These are phyloP conservation scores for Torymus texanus DNA, from an alignment of 2,888 invertebrate genomes.

Conservation along the genomic window DNA sequence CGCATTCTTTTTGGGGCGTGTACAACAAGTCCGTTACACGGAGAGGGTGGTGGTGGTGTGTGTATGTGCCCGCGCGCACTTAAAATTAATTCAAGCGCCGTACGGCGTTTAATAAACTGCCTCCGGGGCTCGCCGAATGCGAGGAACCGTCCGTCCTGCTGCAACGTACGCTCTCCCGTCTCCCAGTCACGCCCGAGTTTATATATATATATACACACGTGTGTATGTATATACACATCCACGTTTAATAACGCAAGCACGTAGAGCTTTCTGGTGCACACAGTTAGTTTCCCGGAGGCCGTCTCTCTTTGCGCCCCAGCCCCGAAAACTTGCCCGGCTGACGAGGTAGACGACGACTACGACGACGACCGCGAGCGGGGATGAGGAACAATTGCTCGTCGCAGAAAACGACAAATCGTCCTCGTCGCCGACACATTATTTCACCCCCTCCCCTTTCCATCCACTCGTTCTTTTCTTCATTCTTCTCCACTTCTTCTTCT, in stretches of 20 bases:
- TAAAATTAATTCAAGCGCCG: constrained; percentile 56
- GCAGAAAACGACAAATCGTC: constrained; percentile 47
- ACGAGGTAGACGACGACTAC: constrained; percentile 19
- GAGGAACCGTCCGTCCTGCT: constrained; percentile 54
- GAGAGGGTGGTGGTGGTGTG: neutral
- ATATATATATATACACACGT: constrained; percentile 10
- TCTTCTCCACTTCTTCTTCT: neutral
- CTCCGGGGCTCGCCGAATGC: constrained; percentile 45
- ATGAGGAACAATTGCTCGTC: constrained; percentile 47
- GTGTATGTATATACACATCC: constrained; percentile 22
- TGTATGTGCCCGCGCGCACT: neutral
- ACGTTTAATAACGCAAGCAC: constrained; percentile 67
- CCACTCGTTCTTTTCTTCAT: neutral
- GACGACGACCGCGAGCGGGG: constrained; percentile 2
- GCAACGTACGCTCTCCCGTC: constrained; percentile 24
- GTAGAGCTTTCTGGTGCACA: constrained; percentile 64
- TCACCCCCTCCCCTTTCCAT: neutral
- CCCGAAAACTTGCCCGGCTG: constrained; percentile 49
- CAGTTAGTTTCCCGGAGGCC: constrained; percentile 64
- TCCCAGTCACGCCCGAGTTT: constrained; percentile 36
- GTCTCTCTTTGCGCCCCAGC: neutral
- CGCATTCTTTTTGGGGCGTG: constrained; percentile 34
- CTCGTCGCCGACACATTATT: constrained; percentile 39
- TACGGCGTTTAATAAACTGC: constrained; percentile 60
- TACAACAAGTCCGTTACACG: constrained; percentile 43